Percentiles rank a stretch among this genome's conserved stretches.
phyloP scores from a whole-genome alignment of 2,888 invertebrate species.

The Sesamia inferens region DNA sequence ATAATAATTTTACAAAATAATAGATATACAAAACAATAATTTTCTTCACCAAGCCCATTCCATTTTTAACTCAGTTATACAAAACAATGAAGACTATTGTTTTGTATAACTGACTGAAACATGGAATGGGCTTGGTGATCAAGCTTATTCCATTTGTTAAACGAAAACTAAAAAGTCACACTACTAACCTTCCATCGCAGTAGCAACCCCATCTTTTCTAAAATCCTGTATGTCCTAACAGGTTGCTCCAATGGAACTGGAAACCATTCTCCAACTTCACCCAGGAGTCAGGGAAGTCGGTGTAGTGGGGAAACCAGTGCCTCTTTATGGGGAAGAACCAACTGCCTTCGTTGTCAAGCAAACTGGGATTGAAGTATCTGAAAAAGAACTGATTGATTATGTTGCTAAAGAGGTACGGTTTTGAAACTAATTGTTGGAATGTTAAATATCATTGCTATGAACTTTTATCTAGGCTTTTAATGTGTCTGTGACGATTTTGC shows the following conservation, averaged over 20 bases:
- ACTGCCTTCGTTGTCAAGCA: conserved; percentile 93
- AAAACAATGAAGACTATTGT: no score
- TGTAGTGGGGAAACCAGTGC: conserved; percentile 93
- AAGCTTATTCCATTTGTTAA: not conserved
- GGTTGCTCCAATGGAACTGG: conserved; percentile 96
- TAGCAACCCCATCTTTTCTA: not conserved
- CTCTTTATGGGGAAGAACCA: conserved; percentile 92
- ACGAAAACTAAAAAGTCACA: not conserved
- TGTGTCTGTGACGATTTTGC: not conserved
- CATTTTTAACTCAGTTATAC: no score
- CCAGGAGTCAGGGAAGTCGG: conserved; percentile 93
- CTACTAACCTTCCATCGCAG: not conserved
- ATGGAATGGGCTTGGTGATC: no score
- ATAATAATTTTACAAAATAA: no score
- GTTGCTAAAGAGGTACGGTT: conserved; percentile 79
- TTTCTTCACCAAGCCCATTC: no score
- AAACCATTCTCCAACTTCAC: conserved; percentile 93
- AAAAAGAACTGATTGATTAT: conserved; percentile 89
- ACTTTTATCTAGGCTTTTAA: not conserved
- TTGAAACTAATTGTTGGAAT: not conserved
- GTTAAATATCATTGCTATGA: not conserved
- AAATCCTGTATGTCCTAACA: conserved; percentile 63
- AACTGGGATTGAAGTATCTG: conserved; percentile 85
- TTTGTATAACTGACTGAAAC: no score
- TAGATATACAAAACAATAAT: no score